Conservation (phyloP, 2,888 invertebrate species). For the Euclidia mi region DNA sequence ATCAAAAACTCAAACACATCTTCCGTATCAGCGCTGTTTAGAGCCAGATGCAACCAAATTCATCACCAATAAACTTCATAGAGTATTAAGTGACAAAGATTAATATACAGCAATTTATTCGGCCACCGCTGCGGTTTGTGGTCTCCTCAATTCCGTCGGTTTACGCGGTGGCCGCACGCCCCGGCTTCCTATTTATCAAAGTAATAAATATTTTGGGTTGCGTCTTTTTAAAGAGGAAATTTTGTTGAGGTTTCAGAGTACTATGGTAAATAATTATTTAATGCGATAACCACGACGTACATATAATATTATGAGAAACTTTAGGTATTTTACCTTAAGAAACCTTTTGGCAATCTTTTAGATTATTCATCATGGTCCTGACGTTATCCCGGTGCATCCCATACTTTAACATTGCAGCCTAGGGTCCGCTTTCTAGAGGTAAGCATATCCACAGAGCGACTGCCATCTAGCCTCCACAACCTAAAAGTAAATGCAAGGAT, state of each 20-base stretch:
- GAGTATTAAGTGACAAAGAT: constrained; percentile 82
- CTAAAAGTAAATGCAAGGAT: too few species aligned
- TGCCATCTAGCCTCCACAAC: too few species aligned
- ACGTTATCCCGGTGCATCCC: too few species aligned
- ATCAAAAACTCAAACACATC: constrained; percentile 26
- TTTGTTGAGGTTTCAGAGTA: too few species aligned
- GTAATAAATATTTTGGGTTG: constrained; percentile 55
- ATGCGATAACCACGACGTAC: too few species aligned
- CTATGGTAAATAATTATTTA: constrained; percentile 13
- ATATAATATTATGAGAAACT: too few species aligned
- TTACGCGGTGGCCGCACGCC: constrained; percentile 40
- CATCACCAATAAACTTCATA: constrained; percentile 75
- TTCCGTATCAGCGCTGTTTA: constrained; percentile 11
- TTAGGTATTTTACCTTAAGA: too few species aligned
- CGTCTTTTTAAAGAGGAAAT: constrained; percentile 51
- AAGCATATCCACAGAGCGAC: too few species aligned
- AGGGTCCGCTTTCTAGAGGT: too few species aligned
- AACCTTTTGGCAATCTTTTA: too few species aligned
- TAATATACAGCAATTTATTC: constrained; percentile 77
- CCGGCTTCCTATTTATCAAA: constrained; percentile 52
- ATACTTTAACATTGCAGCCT: too few species aligned
- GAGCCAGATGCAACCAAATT: constrained; percentile 67
- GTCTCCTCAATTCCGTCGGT: constrained; percentile 55
- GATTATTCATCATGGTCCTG: too few species aligned
- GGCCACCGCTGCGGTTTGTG: constrained; percentile 47